A percentile compares a stretch with the other conserved stretches of the same genome.
Conservation (phyloP, 2,113 vertebrate genomes). For the Vimba vimba region DNA sequence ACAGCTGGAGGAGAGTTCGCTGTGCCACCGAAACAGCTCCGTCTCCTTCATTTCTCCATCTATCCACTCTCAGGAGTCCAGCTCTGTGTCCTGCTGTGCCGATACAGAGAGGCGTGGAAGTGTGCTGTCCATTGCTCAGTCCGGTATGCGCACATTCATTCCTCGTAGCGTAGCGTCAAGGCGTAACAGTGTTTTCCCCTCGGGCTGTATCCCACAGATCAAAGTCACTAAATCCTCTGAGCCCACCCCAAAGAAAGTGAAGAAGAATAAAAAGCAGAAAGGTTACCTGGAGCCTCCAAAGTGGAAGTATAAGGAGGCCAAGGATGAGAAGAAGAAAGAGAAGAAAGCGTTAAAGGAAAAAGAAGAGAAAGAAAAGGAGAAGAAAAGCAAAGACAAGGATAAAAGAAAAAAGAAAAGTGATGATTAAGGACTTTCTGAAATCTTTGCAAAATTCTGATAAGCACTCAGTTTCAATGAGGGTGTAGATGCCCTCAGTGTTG, state of each 20-base stretch:
- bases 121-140: constrained; percentile 59
- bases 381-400: constrained; percentile 45
- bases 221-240: constrained; percentile 70
- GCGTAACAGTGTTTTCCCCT: constrained; percentile 71
- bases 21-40: constrained; percentile 57
- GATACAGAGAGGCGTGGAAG: constrained; percentile 61
- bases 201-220: constrained; percentile 78
- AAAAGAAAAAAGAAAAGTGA: constrained; percentile 8
- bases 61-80: constrained; percentile 61
- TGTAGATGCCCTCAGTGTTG: not conserved
- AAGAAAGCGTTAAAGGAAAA: constrained; percentile 55
- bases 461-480: not conserved
- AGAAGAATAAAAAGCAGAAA: constrained; percentile 63
- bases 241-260: constrained; percentile 29
- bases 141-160: constrained; percentile 64
- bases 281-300: constrained; percentile 76
- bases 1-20: constrained; percentile 31
- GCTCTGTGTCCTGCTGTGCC: constrained; percentile 54
- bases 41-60: constrained; percentile 56
- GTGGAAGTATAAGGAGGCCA: constrained; percentile 84
- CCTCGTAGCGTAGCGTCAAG: constrained; percentile 65
- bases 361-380: constrained; percentile 53
- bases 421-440: not conserved
- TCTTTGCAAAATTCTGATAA: not conserved
- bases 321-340: constrained; percentile 75